A percentile compares a stretch with the other conserved stretches of the same genome.
Evolutionary conservation across 2,888 invertebrate species (phyloP).

Genomic region (Drosophila siamana): DNA sequence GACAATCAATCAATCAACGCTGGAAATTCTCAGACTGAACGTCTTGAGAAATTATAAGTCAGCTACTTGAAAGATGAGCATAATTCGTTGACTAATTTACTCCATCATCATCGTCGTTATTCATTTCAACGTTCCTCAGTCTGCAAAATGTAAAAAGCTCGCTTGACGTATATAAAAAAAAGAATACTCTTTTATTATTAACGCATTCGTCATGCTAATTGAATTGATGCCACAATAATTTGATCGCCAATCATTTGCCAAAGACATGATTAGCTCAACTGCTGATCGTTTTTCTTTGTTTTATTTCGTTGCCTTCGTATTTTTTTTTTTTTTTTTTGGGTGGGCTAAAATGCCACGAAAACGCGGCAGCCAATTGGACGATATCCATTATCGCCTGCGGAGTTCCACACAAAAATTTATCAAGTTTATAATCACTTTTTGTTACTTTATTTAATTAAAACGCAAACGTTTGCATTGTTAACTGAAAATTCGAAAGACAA

Average conservation of each 20-base stretch:
- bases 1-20: background rate
- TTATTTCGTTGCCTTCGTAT: background rate
- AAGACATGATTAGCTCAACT: background rate
- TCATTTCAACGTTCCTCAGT: no score
- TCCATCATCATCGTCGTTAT: no score
- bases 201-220: slow-evolving; percentile 8
- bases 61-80: no score
- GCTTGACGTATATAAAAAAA: no score
- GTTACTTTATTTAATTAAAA: slow-evolving; percentile 46
- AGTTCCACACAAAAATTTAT: slow-evolving; percentile 21
- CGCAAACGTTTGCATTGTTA: slow-evolving; percentile 61
- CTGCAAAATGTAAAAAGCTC: background rate
- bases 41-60: no score
- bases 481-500: slow-evolving; percentile 13
- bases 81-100: no score
- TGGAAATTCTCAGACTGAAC: no score
- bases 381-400: slow-evolving; percentile 17
- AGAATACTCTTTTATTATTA: no score
- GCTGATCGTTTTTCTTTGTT: slow-evolving; percentile 1
- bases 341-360: background rate
- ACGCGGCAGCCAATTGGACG: slow-evolving; percentile 4
- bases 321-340: background rate
- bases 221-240: slow-evolving; percentile 15
- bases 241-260: slow-evolving; percentile 10
- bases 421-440: slow-evolving; percentile 24